phyloP scores from a whole-genome alignment of 2,113 vertebrate genomes.

The Psilopogon haemacephalus region DNA sequence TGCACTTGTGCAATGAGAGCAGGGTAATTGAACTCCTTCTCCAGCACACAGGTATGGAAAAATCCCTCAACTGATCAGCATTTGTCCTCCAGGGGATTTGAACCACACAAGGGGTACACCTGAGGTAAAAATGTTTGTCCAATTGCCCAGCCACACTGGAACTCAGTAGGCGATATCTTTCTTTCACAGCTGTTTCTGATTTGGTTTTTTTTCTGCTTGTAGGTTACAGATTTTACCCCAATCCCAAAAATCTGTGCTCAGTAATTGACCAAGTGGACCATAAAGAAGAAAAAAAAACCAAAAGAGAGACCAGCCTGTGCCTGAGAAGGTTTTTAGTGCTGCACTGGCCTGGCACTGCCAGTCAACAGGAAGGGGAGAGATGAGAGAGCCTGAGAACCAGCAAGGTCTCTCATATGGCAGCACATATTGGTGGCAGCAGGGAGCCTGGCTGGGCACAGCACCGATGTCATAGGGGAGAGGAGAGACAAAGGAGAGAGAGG shows the following conservation, averaged over 20 bases:
- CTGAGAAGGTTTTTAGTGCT: neutral
- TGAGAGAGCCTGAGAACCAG: neutral
- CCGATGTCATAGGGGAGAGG: neutral
- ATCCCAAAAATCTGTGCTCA: neutral
- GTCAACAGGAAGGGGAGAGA: neutral
- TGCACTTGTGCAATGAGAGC: neutral
- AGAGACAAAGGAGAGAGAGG: neutral
- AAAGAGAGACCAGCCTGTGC: neutral
- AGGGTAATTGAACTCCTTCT: neutral
- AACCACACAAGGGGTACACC: neutral
- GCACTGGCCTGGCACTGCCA: neutral
- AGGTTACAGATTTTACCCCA: neutral
- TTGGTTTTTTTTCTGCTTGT: neutral
- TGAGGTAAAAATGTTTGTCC: neutral
- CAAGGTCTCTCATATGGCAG: neutral
- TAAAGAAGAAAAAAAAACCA: neutral
- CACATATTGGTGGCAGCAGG: constrained; percentile 28
- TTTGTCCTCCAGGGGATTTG: neutral
- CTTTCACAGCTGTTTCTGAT: neutral
- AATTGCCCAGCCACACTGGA: neutral
- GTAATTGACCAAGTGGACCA: neutral
- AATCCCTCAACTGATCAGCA: neutral
- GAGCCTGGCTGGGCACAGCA: neutral
- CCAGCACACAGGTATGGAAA: neutral
- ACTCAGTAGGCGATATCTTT: neutral